Percentiles rank a stretch among this genome's conserved stretches.
Conservation (phyloP, 2,888 invertebrate genomes). For the Euclidia mi region DNA sequence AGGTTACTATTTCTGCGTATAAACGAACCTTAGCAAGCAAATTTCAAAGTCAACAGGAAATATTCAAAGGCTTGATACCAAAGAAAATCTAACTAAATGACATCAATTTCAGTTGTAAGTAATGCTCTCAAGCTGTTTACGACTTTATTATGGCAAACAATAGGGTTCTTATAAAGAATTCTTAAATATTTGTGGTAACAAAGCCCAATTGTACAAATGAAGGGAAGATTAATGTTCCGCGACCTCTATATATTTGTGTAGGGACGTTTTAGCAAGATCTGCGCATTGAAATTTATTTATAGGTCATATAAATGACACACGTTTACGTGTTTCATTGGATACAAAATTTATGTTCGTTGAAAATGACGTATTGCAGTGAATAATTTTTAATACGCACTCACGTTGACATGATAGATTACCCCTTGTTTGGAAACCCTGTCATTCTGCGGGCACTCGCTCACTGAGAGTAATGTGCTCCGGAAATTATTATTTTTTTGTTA, state of each 20-base stretch:
- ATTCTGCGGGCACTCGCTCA: conserved; percentile 36
- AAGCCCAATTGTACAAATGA: conserved; percentile 69
- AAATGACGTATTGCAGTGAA: conserved; percentile 62
- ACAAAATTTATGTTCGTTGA: conserved; percentile 65
- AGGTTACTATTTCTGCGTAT: too few relatives aligned
- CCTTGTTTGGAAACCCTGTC: conserved; percentile 37
- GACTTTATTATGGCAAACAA: conserved; percentile 38
- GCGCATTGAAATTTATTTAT: conserved; percentile 84
- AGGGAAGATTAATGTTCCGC: conserved; percentile 79
- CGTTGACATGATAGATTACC: conserved; percentile 45
- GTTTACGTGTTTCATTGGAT: conserved; percentile 75
- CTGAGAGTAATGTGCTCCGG: conserved; percentile 22
- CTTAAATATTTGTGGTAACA: conserved; percentile 47
- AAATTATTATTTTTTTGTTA: conserved; percentile 19
- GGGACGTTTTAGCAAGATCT: conserved; percentile 81
- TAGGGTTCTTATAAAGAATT: conserved; percentile 37
- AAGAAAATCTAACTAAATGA: neutral
- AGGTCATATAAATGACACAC: conserved; percentile 76
- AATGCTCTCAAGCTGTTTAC: conserved; percentile 32
- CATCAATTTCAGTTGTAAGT: neutral
- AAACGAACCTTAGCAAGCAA: too few relatives aligned
- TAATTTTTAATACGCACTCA: conserved; percentile 57
- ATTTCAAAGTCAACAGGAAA: conserved; percentile 6
- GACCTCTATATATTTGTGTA: conserved; percentile 80
- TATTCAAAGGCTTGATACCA: neutral